These are phyloP conservation scores for Corythucha ciliata DNA, from an alignment of 2,888 invertebrate genomes.

Conservation along the genomic window DNA sequence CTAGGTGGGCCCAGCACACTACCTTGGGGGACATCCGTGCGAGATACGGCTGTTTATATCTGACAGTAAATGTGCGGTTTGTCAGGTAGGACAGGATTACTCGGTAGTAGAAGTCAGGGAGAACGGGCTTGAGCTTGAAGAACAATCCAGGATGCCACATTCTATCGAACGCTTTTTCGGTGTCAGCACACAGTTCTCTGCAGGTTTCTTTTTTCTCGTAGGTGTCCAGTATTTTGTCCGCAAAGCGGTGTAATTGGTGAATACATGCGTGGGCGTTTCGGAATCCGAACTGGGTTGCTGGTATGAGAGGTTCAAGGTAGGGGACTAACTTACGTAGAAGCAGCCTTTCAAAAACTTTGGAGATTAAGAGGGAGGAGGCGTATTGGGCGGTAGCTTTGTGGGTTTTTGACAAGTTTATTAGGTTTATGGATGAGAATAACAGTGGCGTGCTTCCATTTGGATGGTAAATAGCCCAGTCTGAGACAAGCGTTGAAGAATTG, in stretches of 20 bases:
- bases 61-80: no score
- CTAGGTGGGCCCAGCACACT: no score
- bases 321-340: background rate
- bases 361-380: conserved; percentile 7
- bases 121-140: background rate
- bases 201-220: background rate
- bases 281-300: conserved; percentile 8
- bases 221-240: background rate
- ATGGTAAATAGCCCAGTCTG: conserved; percentile 6
- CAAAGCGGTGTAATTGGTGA: background rate
- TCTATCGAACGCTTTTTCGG: background rate
- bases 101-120: no score
- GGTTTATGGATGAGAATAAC: conserved; percentile 11
- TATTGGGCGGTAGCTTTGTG: conserved; percentile 6
- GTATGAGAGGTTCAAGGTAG: conserved; percentile 7
- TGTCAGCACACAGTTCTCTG: background rate
- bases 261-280: conserved; percentile 8
- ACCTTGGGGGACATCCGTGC: no score
- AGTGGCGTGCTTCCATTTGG: conserved; percentile 9
- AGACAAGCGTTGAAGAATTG: conserved; percentile 9
- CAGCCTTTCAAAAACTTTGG: conserved; percentile 8
- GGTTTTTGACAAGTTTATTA: background rate
- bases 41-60: no score
- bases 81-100: no score
- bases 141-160: background rate